Conservation (phyloP, 2,888 invertebrate genomes). For the Piscicola geometra region DNA sequence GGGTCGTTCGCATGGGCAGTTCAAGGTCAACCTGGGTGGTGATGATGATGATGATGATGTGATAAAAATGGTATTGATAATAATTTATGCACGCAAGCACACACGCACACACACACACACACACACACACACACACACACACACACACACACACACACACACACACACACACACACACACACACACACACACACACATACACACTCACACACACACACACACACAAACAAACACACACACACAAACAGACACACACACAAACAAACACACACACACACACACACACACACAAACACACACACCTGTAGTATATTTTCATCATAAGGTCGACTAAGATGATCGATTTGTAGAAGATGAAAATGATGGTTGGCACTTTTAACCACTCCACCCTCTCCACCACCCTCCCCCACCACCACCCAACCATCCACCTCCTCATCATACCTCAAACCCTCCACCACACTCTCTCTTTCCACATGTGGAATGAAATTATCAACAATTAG, state of each 20-base stretch:
- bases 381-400: background rate
- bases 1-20: conserved; percentile 71
- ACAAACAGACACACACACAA: too few relatives aligned
- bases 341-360: background rate
- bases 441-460: conserved; percentile 68
- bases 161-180: too few relatives aligned
- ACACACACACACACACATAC: too few relatives aligned
- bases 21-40: conserved; percentile 65
- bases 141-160: too few relatives aligned
- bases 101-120: too few relatives aligned
- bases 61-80: background rate
- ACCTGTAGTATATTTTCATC: conserved; percentile 4
- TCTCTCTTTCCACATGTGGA: conserved; percentile 67
- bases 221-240: too few relatives aligned
- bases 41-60: too few relatives aligned
- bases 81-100: too few relatives aligned
- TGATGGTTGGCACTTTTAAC: background rate
- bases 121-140: too few relatives aligned
- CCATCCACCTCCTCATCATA: conserved; percentile 78
- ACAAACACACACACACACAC: too few relatives aligned
- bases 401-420: conserved; percentile 61
- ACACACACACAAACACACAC: background rate
- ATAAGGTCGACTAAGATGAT: background rate
- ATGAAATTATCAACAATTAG: conserved; percentile 57
- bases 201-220: too few relatives aligned